Evolutionary conservation across 2,888 invertebrate species (phyloP).

Genomic region (Venusia cambrica): DNA sequence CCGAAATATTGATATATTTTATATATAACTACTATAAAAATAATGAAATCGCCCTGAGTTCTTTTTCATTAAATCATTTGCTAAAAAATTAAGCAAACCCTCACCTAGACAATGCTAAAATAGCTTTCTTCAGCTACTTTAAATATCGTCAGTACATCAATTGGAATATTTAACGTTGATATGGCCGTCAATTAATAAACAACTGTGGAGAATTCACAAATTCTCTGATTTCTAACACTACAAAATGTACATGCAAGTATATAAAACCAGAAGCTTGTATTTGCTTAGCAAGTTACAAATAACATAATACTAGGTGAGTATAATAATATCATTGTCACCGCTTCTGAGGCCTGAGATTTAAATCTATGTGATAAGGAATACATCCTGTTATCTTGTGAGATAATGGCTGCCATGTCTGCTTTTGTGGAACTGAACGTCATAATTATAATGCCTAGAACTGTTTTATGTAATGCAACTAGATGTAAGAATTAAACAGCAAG

Average conservation of each 20-base stretch:
- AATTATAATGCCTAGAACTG: conserved; percentile 75
- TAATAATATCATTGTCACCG: conserved; percentile 6
- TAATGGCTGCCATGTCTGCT: conserved; percentile 21
- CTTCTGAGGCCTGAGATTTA: conserved; percentile 11
- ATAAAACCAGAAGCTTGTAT: conserved; percentile 6
- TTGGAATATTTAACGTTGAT: too few relatives aligned
- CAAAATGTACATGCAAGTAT: background rate
- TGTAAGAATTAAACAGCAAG: conserved; percentile 51
- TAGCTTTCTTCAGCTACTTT: too few relatives aligned
- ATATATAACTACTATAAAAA: too few relatives aligned
- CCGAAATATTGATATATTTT: too few relatives aligned
- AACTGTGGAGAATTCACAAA: too few relatives aligned
- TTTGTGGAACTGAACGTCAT: conserved; percentile 52
- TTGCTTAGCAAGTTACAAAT: background rate
- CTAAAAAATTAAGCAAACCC: too few relatives aligned
- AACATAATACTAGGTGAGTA: conserved; percentile 8
- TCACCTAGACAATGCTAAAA: too few relatives aligned
- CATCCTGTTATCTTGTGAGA: conserved; percentile 14
- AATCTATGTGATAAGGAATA: conserved; percentile 13
- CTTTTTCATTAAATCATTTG: too few relatives aligned
- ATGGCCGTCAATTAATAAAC: too few relatives aligned
- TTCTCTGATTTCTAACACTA: conserved; percentile 4
- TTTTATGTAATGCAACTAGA: conserved; percentile 52
- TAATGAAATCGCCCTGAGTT: too few relatives aligned
- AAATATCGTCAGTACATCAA: too few relatives aligned